Base-by-base conservation (phyloP, 2,797 vertebrate genomes). In the Cynodonichthys magdalenae region DNA sequence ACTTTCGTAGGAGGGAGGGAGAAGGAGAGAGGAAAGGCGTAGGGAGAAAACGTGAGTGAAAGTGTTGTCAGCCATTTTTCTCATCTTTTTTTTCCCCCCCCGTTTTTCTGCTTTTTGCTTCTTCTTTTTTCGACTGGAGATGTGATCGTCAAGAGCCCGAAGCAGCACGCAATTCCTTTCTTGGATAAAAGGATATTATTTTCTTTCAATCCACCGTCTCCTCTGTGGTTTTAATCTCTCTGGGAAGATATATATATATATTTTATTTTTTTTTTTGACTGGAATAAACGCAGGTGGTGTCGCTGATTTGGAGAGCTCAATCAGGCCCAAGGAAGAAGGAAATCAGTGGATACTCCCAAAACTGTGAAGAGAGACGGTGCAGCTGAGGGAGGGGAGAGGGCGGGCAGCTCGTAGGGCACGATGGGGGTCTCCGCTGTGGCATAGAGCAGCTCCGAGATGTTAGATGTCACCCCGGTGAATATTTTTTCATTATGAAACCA, bases 21-120 rank as follows among this genome's bases (percentile, higher is more conserved):
- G 69, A 66, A 24, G 53, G 44, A 44, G 42, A 59, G 67, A 66
- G 66, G 42, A 49, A 51, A 81, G 72, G 86, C 73, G 93, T 89
- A 80, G 77, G 66, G 84, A 89, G 86, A 79, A 75, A 87, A 81
- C 80, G 89, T 83, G 93, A 95, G 94, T 93, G 93, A 95, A 93
- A 95, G 95, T 96, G 94, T 94, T 93, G 96, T 97, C 97, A 98
- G 97, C 96, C 97, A 99, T 99, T 96, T 98, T 97, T 94, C 91
- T 71, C 82, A 89, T 90, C 92, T 87, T 91, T 90, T 91, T 64
- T 42, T 44, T 39, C 44, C 3, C 28, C 15, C 18, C 12, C 20
- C 50, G 61, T 65, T 69, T 79, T 78, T 77, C 54, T 66, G 67
- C 72, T 79, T 64, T 71, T 73, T 79, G 75, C 64, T 80, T 69